Evolutionary conservation across 2,797 vertebrate genomes (phyloP).

Genomic region (Labroides dimidiatus): DNA sequence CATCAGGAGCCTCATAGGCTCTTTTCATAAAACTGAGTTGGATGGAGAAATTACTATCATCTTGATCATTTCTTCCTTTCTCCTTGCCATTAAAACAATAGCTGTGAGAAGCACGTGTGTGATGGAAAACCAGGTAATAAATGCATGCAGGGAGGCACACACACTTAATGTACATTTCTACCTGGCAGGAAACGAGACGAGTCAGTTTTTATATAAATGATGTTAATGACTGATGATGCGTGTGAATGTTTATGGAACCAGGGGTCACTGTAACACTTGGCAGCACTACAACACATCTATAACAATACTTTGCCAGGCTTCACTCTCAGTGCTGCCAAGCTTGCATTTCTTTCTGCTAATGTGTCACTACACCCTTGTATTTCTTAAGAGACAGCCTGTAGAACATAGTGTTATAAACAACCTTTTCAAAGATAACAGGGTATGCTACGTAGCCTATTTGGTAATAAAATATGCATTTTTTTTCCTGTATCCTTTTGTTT

Average conservation of each 20-base stretch:
- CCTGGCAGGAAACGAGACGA: conserved; percentile 15
- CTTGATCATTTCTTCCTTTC: conserved; percentile 40
- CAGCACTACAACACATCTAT: conserved; percentile 29
- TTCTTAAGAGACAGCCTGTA: conserved; percentile 1
- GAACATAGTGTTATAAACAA: neutral
- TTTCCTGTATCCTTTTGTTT: conserved; percentile 1
- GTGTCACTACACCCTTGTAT: conserved; percentile 13
- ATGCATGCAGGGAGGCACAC: conserved; percentile 48
- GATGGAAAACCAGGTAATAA: conserved; percentile 62
- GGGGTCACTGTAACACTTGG: conserved; percentile 11
- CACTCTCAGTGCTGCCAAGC: conserved; percentile 15
- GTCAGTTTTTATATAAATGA: conserved; percentile 23
- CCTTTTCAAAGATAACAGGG: neutral
- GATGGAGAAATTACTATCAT: conserved; percentile 51
- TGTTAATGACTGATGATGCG: conserved; percentile 17
- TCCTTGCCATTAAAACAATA: conserved; percentile 57
- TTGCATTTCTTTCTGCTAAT: conserved; percentile 19
- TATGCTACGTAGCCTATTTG: neutral
- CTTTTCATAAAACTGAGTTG: conserved; percentile 53
- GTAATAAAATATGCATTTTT: neutral
- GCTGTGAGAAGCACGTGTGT: conserved; percentile 21
- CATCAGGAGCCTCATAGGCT: conserved; percentile 13
- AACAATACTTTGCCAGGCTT: conserved; percentile 26
- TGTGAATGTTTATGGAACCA: conserved; percentile 22
- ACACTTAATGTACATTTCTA: conserved; percentile 33